A percentile compares a stretch with the other conserved stretches of the same genome.
These are phyloP conservation scores for Lepus townsendii DNA, from an alignment of 2,797 vertebrate species.

Conservation along the genomic window DNA sequence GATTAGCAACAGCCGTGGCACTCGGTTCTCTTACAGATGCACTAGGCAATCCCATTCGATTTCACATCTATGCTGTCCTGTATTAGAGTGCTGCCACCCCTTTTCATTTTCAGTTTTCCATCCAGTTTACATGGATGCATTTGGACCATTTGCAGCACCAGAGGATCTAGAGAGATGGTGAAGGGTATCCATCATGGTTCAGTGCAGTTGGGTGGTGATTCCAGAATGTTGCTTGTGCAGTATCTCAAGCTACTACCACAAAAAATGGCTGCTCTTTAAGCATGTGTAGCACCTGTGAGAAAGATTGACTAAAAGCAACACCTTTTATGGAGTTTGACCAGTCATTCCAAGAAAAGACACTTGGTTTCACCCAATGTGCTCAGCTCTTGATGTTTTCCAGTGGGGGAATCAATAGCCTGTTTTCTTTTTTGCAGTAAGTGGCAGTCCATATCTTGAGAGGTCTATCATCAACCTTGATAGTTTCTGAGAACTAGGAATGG, in stretches of 20 bases:
- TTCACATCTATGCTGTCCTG: neutral
- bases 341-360: slow-evolving; percentile 68
- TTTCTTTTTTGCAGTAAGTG: slow-evolving; percentile 1
- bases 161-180: neutral
- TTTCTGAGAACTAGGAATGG: neutral
- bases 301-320: slow-evolving; percentile 50
- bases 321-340: slow-evolving; percentile 44
- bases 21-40: neutral
- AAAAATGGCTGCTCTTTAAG: neutral
- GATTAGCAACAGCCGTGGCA: neutral
- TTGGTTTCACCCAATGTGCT: neutral
- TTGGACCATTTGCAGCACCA: neutral
- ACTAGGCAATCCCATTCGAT: neutral
- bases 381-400: neutral
- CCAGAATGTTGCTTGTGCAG: neutral
- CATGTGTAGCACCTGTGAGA: slow-evolving; percentile 54
- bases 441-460: neutral
- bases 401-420: neutral
- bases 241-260: neutral
- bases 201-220: neutral
- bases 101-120: neutral
- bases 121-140: neutral
- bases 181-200: neutral
- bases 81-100: neutral
- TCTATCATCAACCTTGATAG: neutral